Evolutionary conservation across 2,888 invertebrate genomes (phyloP).

Genomic region (Hedya salicella): DNA sequence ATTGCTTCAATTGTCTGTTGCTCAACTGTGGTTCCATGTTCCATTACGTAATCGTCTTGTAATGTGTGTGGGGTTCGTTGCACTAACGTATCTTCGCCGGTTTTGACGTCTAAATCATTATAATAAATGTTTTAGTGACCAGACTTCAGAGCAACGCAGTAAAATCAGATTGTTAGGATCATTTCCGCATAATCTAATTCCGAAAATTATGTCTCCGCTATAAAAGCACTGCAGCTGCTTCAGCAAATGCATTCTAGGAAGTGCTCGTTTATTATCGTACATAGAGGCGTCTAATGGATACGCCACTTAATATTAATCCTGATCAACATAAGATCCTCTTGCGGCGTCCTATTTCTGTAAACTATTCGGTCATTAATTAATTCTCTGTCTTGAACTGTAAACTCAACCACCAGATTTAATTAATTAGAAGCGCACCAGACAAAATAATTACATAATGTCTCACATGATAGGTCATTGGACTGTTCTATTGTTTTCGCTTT

Average conservation of each 20-base stretch:
- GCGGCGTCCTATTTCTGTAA: constrained; percentile 8
- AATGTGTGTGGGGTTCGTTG: constrained; percentile 71
- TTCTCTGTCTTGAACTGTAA: background rate
- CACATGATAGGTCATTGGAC: constrained; percentile 40
- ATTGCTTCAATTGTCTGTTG: constrained; percentile 79
- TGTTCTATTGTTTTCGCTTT: constrained; percentile 54
- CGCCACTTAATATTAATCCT: constrained; percentile 10
- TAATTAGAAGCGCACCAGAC: constrained; percentile 17
- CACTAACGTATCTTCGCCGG: constrained; percentile 53
- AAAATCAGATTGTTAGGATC: constrained; percentile 18
- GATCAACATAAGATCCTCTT: constrained; percentile 21
- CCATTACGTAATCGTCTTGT: constrained; percentile 71
- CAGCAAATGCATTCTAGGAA: constrained; percentile 38
- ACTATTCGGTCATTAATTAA: constrained; percentile 3
- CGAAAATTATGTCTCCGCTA: constrained; percentile 32
- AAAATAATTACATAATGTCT: constrained; percentile 34
- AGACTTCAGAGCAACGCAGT: constrained; percentile 25
- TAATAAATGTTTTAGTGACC: constrained; percentile 26
- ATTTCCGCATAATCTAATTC: constrained; percentile 40
- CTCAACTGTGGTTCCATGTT: constrained; percentile 67
- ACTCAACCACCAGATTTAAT: constrained; percentile 9
- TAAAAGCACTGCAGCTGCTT: constrained; percentile 36
- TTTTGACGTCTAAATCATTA: constrained; percentile 31
- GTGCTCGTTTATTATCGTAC: constrained; percentile 18
- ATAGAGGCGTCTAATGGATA: constrained; percentile 17